These are phyloP conservation scores for Zosterops pallidus DNA, from an alignment of 2,113 vertebrate species.

Conservation along the genomic window DNA sequence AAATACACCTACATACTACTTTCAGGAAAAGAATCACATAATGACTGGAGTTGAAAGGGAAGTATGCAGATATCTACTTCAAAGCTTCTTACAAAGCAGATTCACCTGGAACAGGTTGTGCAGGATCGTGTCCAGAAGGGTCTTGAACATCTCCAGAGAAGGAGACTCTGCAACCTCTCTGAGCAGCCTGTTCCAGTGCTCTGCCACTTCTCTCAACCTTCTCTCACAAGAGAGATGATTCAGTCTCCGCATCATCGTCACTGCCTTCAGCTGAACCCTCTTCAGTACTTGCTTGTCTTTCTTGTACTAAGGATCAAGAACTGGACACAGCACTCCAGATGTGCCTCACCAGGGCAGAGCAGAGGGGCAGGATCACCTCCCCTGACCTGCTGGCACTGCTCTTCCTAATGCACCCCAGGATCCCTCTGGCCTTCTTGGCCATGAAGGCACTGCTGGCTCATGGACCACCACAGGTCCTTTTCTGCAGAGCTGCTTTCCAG, in stretches of 20 bases:
- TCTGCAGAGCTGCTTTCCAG: background rate
- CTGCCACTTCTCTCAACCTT: background rate
- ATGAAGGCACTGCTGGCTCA: background rate
- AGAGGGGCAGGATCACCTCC: background rate
- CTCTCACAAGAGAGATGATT: background rate
- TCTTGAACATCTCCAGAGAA: background rate
- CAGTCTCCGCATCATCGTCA: background rate
- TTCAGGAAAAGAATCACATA: background rate
- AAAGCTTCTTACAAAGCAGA: background rate
- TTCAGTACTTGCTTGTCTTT: background rate
- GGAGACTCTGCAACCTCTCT: background rate
- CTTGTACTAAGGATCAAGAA: fast-evolving
- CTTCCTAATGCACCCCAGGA: background rate
- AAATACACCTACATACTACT: background rate
- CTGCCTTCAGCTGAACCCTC: background rate
- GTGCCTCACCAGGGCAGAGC: background rate
- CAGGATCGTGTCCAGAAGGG: background rate
- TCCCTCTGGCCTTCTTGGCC: too few relatives aligned
- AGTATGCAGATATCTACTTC: background rate
- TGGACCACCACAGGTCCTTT: background rate
- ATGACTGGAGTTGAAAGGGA: background rate
- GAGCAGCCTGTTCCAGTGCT: background rate
- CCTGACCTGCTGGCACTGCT: too few relatives aligned
- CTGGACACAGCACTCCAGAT: background rate
- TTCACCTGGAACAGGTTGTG: background rate